Evolutionary conservation across 2,888 invertebrate species (phyloP).

Genomic region (Syrphus vitripennis): DNA sequence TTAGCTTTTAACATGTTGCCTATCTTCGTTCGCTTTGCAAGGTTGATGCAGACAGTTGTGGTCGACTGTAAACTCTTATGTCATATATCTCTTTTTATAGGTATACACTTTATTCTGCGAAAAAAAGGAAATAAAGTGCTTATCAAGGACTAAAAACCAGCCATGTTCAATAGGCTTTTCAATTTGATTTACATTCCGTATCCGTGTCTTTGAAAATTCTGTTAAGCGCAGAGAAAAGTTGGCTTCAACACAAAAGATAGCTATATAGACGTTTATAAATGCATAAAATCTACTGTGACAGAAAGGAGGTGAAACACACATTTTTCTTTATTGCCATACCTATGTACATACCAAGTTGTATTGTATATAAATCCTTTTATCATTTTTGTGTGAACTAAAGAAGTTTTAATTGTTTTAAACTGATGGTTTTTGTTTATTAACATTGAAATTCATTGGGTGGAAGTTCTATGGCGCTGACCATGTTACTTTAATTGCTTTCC

Average conservation of each 20-base stretch:
- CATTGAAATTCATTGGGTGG: background rate
- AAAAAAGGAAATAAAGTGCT: conserved; percentile 53
- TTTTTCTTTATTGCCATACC: background rate
- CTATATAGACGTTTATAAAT: conserved; percentile 63
- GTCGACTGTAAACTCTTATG: conserved; percentile 37
- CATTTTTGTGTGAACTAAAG: background rate
- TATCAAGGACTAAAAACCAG: conserved; percentile 60
- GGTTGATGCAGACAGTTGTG: background rate
- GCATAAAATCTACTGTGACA: conserved; percentile 47
- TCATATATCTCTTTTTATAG: background rate
- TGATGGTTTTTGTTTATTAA: background rate
- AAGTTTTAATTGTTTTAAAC: conserved; percentile 4
- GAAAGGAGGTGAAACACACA: background rate
- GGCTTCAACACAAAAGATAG: conserved; percentile 6
- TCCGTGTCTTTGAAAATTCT: conserved; percentile 10
- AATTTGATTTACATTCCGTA: conserved; percentile 58
- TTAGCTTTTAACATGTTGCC: conserved; percentile 31
- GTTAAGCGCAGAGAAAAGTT: conserved; percentile 2
- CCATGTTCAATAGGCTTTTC: conserved; percentile 59
- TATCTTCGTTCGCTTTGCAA: background rate
- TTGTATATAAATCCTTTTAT: background rate
- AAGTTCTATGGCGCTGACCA: background rate
- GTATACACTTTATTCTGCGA: conserved; percentile 10
- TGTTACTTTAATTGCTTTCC: background rate
- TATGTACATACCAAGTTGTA: background rate